A percentile compares a stretch with the other conserved stretches of the same genome.
phyloP scores from a whole-genome alignment of 2,888 invertebrate genomes.

The Microctonus hyperodae region DNA sequence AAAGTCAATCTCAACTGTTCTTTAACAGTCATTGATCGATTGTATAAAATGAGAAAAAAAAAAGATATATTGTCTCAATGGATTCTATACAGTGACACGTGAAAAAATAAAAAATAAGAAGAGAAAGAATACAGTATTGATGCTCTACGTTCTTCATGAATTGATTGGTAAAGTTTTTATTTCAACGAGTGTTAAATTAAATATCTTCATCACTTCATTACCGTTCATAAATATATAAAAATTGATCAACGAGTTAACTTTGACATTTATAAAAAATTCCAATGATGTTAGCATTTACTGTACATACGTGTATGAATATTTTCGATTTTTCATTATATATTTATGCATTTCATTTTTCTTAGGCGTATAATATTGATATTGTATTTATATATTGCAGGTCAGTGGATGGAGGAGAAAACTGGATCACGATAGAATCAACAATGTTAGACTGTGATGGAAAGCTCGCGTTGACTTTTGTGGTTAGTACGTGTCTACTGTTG shows the following conservation, averaged over 20 bases:
- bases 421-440: not conserved
- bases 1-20: not conserved
- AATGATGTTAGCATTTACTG: not conserved
- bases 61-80: not conserved
- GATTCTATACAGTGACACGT: not conserved
- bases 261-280: not conserved
- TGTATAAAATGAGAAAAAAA: not conserved
- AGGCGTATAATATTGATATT: not conserved
- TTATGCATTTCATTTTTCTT: not conserved
- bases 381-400: not conserved
- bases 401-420: not conserved
- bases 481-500: not conserved
- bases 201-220: not conserved
- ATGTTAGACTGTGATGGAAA: not conserved
- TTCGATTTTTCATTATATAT: not conserved
- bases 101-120: not conserved
- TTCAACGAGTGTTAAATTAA: not conserved
- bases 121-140: not conserved
- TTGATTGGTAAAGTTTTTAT: not conserved
- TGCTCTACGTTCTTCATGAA: not conserved
- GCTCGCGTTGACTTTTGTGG: not conserved
- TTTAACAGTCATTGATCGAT: not conserved
- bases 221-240: not conserved
- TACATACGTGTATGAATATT: not conserved
- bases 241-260: not conserved